These are phyloP conservation scores for Struthio camelus DNA, from an alignment of 2,113 vertebrate species.

Conservation along the genomic window DNA sequence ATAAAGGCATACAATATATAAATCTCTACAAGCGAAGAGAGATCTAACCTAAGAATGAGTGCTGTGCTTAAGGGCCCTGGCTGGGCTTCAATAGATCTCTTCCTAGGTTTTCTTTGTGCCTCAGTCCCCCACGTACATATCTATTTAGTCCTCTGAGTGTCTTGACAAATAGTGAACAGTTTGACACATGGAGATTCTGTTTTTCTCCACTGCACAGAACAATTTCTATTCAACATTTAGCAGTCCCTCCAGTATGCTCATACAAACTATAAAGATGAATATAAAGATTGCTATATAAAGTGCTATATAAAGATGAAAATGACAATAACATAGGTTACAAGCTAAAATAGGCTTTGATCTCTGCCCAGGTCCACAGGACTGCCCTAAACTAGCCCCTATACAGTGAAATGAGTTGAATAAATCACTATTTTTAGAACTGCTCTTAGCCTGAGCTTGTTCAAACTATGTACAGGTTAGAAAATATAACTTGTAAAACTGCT, in stretches of 20 bases:
- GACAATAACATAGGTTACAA: background rate
- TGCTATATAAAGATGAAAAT: background rate
- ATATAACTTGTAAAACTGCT: background rate
- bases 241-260: background rate
- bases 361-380: background rate
- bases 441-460: background rate
- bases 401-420: background rate
- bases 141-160: background rate
- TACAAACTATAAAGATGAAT: background rate
- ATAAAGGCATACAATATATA: background rate
- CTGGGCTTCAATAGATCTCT: background rate
- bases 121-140: background rate
- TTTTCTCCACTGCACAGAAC: background rate
- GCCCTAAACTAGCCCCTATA: background rate
- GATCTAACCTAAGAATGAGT: background rate
- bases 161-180: background rate
- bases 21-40: background rate
- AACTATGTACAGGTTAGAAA: background rate
- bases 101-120: background rate
- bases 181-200: background rate
- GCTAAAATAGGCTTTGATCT: background rate
- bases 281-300: no score
- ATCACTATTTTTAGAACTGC: background rate
- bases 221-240: background rate
- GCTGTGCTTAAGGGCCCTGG: background rate